phyloP scores from a whole-genome alignment of 2,888 invertebrate genomes.

The Protonemura montana region DNA sequence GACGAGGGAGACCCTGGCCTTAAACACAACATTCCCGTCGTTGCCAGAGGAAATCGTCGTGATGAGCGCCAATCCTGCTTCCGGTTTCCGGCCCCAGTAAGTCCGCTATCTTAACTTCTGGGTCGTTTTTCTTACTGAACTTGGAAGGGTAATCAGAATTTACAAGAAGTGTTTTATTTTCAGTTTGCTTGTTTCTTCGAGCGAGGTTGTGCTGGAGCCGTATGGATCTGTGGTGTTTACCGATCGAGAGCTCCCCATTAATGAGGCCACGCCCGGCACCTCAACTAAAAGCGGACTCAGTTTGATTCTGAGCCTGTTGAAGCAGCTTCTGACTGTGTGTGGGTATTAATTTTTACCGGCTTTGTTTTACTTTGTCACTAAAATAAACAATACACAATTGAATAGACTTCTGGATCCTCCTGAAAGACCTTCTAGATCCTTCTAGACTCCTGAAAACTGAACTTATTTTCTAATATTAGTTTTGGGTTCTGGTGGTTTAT shows the following conservation, averaged over 20 bases:
- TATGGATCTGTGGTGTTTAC: neutral
- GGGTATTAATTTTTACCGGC: neutral
- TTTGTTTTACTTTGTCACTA: no score
- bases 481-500: no score
- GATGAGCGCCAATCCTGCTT: no score
- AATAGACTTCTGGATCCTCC: no score
- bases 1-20: neutral
- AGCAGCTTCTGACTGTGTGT: neutral
- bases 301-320: neutral
- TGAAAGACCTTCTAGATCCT: no score
- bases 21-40: neutral
- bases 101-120: neutral
- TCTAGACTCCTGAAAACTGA: no score
- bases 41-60: neutral
- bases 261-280: neutral
- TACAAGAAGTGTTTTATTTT: no score
- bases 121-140: neutral
- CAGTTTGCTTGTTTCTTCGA: neutral
- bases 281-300: neutral
- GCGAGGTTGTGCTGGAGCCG: neutral
- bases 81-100: neutral
- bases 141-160: no score
- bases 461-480: no score
- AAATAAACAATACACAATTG: no score
- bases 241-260: neutral